Evolutionary conservation across 1,140 invertebrate genomes (phyloP), one percentile per base, ranked within the genome.

Genomic region (Pogonus chalceus): DNA sequence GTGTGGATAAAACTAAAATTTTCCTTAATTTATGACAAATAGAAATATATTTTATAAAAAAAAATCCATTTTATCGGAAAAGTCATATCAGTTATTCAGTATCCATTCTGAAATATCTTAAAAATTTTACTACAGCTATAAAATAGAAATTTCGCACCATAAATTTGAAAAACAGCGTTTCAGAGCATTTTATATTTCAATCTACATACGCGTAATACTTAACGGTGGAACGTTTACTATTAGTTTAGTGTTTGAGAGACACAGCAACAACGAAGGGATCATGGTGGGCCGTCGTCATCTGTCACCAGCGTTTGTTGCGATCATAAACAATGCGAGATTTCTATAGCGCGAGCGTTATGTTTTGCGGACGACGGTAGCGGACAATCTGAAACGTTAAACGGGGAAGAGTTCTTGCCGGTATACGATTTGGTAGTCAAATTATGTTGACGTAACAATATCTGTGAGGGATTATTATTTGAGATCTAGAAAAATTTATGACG

Each of bases 241-340:
- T 43, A 43, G 37, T 43, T 43, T 43, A 43, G 9, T 18, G 18
- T 3, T 43, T 43, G 7, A 43, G 3, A 16, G 37, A 4, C 9
- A 18, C 37, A 4, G 26, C 14, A 14, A 14, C 14, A 31, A 31
- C 7, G 26, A 31, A 4, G 14, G 14, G 14, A 31, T 7, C 26
- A 14, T 16, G 18, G 37, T 43, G 37, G 18, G 18, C 9, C 37
- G 37, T n/a, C n/a, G n/a, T 43, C 37, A 43, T 43, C 37, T 43
- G 37, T 43, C 37, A 43, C 26, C 37, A 12, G 37, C 7, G 37
- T 43, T 43, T 43, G 37, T 16, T 9, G 3, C 3, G 37, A 43
- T 43, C 37, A 43, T 43, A 43, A 43, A 43, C 37, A 43, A 43
- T 31, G 26, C 26, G 37, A 43, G 37, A 43, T 43, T 43, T 43